phyloP scores from a whole-genome alignment of 2,797 vertebrate genomes.

The Heliangelus exortis region DNA sequence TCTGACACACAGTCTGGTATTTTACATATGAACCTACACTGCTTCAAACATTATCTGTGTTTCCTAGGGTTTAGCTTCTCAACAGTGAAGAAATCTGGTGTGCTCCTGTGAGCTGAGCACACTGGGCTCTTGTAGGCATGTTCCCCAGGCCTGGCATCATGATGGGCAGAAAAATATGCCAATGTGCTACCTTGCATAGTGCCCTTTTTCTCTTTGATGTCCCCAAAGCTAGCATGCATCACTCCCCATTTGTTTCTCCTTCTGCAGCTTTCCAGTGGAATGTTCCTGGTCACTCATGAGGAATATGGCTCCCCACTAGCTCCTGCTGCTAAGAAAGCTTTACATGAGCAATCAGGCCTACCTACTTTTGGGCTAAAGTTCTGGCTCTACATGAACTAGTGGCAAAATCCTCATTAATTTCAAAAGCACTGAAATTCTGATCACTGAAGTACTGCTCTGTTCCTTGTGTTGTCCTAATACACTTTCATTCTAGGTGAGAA shows the following conservation, averaged over 20 bases:
- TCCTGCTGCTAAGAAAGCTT: not conserved
- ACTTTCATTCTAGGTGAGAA: not conserved
- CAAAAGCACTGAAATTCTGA: not conserved
- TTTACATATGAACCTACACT: not conserved
- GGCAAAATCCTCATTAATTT: not conserved
- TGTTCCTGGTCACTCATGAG: not conserved
- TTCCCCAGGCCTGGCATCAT: not conserved
- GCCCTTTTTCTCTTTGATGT: not conserved
- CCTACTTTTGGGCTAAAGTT: not conserved
- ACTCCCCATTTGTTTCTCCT: not conserved
- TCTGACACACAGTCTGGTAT: not conserved
- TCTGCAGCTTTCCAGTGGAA: not conserved
- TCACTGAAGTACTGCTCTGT: not conserved
- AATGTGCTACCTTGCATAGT: not conserved
- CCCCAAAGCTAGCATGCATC: not conserved
- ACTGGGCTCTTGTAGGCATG: accelerated
- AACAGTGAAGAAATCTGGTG: not conserved
- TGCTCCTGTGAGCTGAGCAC: no score
- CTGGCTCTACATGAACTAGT: not conserved
- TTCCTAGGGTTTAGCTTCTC: not conserved
- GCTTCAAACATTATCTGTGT: not conserved
- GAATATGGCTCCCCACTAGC: not conserved
- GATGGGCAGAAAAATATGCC: not conserved
- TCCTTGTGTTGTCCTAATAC: not conserved
- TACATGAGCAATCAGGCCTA: not conserved